phyloP scores from a whole-genome alignment of 1,140 invertebrate species.

The Diplogasteroides magnus region DNA sequence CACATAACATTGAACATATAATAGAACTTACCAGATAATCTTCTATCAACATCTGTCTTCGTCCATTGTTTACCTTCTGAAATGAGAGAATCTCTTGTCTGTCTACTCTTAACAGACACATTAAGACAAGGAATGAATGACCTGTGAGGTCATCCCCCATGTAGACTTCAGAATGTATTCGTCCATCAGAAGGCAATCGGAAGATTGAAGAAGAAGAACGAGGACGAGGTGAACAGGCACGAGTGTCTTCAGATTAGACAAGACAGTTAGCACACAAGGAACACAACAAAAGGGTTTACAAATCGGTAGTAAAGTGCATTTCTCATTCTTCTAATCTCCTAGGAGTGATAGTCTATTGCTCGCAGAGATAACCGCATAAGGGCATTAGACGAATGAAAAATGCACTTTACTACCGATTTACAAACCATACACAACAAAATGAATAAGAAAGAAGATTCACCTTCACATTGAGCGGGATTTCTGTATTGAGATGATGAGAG shows the following conservation, averaged over 20 bases:
- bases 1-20: not conserved
- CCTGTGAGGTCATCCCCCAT: not conserved
- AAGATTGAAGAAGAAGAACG: not conserved
- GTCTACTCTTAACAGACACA: too few species aligned
- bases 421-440: not conserved
- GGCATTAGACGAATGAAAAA: too few species aligned
- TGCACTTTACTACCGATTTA: too few species aligned
- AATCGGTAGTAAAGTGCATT: too few species aligned
- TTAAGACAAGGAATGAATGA: too few species aligned
- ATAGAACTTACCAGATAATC: not conserved
- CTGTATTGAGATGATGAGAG: slow-evolving; percentile 42
- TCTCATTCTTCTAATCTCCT: too few species aligned
- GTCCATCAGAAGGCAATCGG: not conserved
- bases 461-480: slow-evolving; percentile 33
- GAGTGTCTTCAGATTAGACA: not conserved
- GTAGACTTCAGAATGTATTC: not conserved
- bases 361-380: too few species aligned
- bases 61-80: too few species aligned
- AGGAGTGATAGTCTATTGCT: too few species aligned
- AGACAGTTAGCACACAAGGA: slow-evolving; percentile 5
- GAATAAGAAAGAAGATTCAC: slow-evolving; percentile 11
- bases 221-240: not conserved
- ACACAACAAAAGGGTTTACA: slow-evolving; percentile 1
- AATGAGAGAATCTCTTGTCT: too few species aligned
- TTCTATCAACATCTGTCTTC: not conserved